A percentile compares a stretch with the other conserved stretches of the same genome.
phyloP scores from a whole-genome alignment of 2,113 vertebrate genomes.

The Dasyprocta punctata region DNA sequence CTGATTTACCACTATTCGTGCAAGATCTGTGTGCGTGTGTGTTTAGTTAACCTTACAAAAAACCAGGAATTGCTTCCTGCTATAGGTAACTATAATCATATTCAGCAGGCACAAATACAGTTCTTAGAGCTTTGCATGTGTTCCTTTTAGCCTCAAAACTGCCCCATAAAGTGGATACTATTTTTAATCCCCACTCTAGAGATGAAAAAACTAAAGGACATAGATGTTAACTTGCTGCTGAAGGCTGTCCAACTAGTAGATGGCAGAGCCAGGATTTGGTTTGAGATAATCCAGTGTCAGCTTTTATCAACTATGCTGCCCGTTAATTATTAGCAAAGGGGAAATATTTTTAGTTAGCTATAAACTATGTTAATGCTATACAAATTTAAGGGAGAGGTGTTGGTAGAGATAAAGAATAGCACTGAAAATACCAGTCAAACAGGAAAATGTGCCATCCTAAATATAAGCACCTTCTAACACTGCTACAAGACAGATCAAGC shows the following conservation, averaged over 20 bases:
- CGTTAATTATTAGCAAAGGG: neutral
- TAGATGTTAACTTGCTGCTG: neutral
- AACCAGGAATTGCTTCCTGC: neutral
- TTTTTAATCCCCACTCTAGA: conserved; percentile 5
- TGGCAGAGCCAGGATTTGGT: neutral
- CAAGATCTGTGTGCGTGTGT: neutral
- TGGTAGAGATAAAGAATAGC: neutral
- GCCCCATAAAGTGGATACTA: neutral
- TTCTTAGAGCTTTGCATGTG: neutral
- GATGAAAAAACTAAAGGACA: conserved; percentile 33
- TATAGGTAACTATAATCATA: neutral
- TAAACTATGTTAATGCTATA: neutral
- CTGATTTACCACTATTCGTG: neutral
- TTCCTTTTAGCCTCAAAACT: neutral
- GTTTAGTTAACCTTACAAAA: neutral
- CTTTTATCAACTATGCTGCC: neutral
- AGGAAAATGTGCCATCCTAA: neutral
- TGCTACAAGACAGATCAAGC: neutral
- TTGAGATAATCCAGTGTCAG: neutral
- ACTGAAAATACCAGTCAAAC: neutral
- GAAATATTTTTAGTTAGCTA: neutral
- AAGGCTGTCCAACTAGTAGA: neutral
- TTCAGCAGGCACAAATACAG: neutral
- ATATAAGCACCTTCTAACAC: neutral
- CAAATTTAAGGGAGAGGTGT: conserved; percentile 20